Percentiles rank a stretch among this genome's conserved stretches.
Conservation (phyloP, 2,797 vertebrate genomes). For the Antrozous pallidus region DNA sequence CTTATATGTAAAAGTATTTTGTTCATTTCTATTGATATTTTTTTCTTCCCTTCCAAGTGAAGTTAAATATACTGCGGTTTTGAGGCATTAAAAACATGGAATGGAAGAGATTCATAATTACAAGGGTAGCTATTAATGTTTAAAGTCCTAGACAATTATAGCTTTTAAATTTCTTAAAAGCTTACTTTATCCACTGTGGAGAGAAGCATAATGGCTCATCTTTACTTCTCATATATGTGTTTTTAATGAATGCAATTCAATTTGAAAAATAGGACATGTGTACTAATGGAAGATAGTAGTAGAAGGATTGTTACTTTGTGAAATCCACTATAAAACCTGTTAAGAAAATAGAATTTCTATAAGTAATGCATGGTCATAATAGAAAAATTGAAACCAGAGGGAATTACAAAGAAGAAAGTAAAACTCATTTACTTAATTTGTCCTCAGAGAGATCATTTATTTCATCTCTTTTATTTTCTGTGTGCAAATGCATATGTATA, state of each 20-base stretch:
- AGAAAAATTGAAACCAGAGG: background rate
- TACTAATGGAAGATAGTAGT: background rate
- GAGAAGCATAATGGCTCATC: background rate
- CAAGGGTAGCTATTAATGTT: slow-evolving; percentile 14
- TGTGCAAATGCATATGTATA: background rate
- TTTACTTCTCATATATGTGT: slow-evolving; percentile 23
- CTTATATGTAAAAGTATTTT: slow-evolving; percentile 29
- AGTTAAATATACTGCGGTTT: background rate
- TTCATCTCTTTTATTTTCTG: background rate
- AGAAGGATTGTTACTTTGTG: slow-evolving; percentile 4
- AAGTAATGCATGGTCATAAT: background rate
- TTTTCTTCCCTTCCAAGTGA: background rate
- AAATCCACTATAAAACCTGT: background rate
- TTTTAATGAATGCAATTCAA: slow-evolving; percentile 25
- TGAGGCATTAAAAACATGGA: background rate
- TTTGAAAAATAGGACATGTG: background rate
- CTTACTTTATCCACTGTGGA: slow-evolving; percentile 9
- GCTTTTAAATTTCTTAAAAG: slow-evolving; percentile 37
- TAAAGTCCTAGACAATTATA: slow-evolving; percentile 22
- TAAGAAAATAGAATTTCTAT: slow-evolving; percentile 28
- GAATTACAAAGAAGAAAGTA: background rate
- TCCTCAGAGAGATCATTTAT: background rate
- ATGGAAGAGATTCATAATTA: background rate
- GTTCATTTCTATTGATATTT: background rate
- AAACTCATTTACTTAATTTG: background rate